Conservation (phyloP, 2,888 invertebrate genomes). For the Melipona bicolor region DNA sequence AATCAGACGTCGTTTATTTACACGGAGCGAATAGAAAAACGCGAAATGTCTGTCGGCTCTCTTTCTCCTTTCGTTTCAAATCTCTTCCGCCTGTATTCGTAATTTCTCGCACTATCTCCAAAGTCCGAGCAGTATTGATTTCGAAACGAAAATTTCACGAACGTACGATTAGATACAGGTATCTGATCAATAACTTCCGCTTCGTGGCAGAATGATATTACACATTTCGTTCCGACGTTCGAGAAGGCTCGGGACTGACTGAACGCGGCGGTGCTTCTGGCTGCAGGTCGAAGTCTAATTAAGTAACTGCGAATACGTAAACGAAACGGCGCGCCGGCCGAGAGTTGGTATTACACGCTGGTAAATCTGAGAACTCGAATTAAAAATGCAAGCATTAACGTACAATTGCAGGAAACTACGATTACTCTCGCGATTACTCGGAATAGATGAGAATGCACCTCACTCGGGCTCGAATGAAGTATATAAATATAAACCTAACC, state of each 20-base stretch:
- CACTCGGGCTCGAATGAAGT: neutral
- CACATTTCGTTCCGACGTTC: constrained; percentile 6
- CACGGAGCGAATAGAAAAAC: neutral
- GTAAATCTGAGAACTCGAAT: neutral
- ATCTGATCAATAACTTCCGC: neutral
- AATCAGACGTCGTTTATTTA: neutral
- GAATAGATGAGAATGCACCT: no score
- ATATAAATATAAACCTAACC: neutral
- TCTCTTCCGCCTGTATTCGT: no score
- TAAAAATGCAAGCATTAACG: neutral
- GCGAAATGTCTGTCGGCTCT: neutral
- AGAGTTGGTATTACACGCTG: neutral
- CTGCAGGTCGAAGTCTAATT: constrained; percentile 38
- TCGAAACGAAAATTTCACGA: neutral
- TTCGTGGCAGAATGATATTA: neutral
- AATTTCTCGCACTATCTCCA: no score
- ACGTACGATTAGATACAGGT: neutral
- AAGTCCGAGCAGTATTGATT: neutral
- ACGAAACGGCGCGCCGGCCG: constrained; percentile 7
- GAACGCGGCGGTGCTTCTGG: neutral
- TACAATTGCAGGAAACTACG: neutral
- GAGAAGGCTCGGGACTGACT: neutral
- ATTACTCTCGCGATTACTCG: neutral
- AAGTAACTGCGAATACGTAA: constrained; percentile 20
- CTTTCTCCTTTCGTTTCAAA: neutral